A percentile compares a stretch with the other conserved stretches of the same genome.
These are phyloP conservation scores for Plectropomus leopardus DNA, from an alignment of 2,113 vertebrate genomes.

Conservation along the genomic window DNA sequence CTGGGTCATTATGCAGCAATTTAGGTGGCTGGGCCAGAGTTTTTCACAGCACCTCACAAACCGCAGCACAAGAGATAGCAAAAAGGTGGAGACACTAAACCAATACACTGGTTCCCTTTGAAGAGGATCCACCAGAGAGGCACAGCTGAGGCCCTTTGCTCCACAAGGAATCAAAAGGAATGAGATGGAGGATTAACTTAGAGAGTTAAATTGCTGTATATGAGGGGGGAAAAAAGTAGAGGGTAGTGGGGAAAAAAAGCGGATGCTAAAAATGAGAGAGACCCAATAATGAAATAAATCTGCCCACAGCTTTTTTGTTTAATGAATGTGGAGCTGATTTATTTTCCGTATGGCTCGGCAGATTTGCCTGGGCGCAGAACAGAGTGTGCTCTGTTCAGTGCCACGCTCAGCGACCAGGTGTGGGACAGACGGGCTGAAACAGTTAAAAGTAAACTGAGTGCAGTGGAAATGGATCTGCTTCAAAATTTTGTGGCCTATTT, in stretches of 20 bases:
- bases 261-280: slow-evolving; percentile 59
- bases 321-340: slow-evolving; percentile 81
- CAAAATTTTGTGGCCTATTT: slow-evolving; percentile 44
- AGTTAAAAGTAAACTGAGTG: slow-evolving; percentile 77
- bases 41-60: slow-evolving; percentile 71
- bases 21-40: slow-evolving; percentile 56
- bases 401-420: slow-evolving; percentile 75
- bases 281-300: slow-evolving; percentile 82
- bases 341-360: slow-evolving; percentile 80
- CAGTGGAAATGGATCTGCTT: slow-evolving; percentile 67
- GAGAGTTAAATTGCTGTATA: slow-evolving; percentile 38
- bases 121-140: slow-evolving; percentile 51
- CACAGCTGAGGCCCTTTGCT: slow-evolving; percentile 18
- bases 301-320: slow-evolving; percentile 82
- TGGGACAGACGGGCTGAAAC: slow-evolving; percentile 74
- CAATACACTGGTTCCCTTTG: slow-evolving; percentile 49
- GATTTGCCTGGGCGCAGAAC: slow-evolving; percentile 74
- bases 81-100: slow-evolving; percentile 63
- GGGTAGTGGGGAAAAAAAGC: slow-evolving; percentile 27
- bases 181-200: slow-evolving; percentile 24
- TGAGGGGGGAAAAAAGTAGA: not conserved
- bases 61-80: slow-evolving; percentile 56
- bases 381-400: slow-evolving; percentile 74
- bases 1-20: slow-evolving; percentile 71
- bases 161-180: slow-evolving; percentile 30